Conservation (phyloP, 2,797 vertebrate species). For the Eulemur mongoz region DNA sequence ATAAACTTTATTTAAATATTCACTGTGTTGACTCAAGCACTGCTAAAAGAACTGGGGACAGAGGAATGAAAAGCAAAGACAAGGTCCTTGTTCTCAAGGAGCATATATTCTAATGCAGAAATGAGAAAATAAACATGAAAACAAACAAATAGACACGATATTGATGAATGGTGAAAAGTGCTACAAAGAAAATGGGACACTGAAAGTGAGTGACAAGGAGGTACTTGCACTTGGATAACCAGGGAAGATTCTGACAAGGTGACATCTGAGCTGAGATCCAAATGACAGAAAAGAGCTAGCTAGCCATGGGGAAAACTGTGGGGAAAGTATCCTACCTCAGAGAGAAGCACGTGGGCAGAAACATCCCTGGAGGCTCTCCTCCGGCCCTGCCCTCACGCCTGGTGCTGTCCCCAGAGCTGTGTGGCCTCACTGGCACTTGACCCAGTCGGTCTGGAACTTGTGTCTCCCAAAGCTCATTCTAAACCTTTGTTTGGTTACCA, state of each 20-base stretch:
- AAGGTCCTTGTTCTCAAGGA: background rate
- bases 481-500: background rate
- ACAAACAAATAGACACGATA: background rate
- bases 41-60: background rate
- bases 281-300: background rate
- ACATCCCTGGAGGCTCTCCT: background rate
- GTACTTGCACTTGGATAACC: background rate
- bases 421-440: background rate
- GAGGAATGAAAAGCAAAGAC: background rate
- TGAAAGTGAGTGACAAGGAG: background rate
- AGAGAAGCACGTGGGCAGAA: background rate
- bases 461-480: background rate
- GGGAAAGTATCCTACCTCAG: background rate
- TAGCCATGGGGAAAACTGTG: background rate
- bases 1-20: background rate
- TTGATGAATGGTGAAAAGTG: background rate
- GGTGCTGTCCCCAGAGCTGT: background rate
- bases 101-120: background rate
- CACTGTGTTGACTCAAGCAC: background rate
- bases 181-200: background rate
- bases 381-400: background rate
- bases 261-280: background rate
- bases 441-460: background rate
- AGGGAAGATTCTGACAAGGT: background rate
- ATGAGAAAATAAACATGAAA: background rate